Conservation (phyloP, 1,140 invertebrate species). For the Periplaneta americana region DNA sequence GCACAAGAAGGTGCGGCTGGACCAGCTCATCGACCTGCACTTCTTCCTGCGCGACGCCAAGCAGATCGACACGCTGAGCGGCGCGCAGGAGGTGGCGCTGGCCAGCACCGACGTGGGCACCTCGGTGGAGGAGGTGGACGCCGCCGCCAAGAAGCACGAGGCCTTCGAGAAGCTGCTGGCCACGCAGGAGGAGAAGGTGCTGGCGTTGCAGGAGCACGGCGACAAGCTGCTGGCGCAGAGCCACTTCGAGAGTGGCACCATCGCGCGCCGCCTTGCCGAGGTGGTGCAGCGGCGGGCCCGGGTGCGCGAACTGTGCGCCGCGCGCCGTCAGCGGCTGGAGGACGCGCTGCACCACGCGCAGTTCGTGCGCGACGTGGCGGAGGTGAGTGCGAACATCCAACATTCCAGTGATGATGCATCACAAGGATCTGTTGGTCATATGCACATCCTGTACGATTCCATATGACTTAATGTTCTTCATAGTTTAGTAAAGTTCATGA, state of each 20-base stretch:
- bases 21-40: conserved; percentile 92
- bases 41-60: conserved; percentile 93
- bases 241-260: conserved; percentile 90
- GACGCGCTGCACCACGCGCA: conserved; percentile 81
- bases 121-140: conserved; percentile 77
- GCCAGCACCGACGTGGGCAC: conserved; percentile 9
- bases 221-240: conserved; percentile 83
- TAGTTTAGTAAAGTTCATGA: too few relatives aligned
- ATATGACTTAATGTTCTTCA: too few relatives aligned
- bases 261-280: conserved; percentile 63
- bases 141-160: conserved; percentile 84
- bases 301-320: conserved; percentile 61
- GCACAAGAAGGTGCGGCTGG: conserved; percentile 81
- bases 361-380: conserved; percentile 84
- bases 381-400: conserved; percentile 42
- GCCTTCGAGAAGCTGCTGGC: conserved; percentile 82
- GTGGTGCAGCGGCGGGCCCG: conserved; percentile 64
- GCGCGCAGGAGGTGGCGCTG: conserved; percentile 64
- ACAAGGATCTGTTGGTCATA: too few relatives aligned
- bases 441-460: too few relatives aligned
- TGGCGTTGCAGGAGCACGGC: conserved; percentile 77
- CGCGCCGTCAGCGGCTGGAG: conserved; percentile 59
- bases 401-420: neutral
- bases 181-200: conserved; percentile 83
- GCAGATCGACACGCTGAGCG: conserved; percentile 84